Conservation (phyloP, 2,797 vertebrate species). For the Tapera naevia region DNA sequence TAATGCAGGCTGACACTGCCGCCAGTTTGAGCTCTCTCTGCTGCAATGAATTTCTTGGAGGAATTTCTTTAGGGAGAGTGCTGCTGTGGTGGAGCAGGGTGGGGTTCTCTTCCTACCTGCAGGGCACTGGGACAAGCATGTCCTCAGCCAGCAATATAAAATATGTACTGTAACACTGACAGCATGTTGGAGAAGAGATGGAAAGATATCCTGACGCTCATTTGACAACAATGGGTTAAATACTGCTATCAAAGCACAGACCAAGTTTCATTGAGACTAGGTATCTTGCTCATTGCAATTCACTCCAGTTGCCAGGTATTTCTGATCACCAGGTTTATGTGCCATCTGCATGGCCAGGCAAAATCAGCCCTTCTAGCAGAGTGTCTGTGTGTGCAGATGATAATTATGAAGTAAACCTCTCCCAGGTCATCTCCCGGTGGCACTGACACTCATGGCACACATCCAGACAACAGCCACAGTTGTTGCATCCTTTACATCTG, state of each 20-base stretch:
- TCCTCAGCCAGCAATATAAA: background rate
- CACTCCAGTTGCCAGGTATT: background rate
- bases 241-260: background rate
- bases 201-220: background rate
- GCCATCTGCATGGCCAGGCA: background rate
- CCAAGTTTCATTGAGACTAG: background rate
- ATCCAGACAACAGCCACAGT: background rate
- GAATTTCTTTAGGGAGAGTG: background rate
- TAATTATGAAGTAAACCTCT: background rate
- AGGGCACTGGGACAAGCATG: rapidly evolving
- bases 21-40: background rate
- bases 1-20: background rate
- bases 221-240: background rate
- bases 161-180: rapidly evolving
- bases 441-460: background rate
- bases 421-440: background rate
- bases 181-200: background rate
- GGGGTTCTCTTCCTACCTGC: background rate
- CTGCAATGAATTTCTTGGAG: background rate
- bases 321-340: background rate
- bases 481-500: background rate
- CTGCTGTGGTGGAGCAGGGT: rapidly evolving
- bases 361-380: background rate
- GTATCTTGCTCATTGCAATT: background rate
- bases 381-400: background rate